phyloP scores from a whole-genome alignment of 1,140 invertebrate genomes.

The Camponotus floridanus region DNA sequence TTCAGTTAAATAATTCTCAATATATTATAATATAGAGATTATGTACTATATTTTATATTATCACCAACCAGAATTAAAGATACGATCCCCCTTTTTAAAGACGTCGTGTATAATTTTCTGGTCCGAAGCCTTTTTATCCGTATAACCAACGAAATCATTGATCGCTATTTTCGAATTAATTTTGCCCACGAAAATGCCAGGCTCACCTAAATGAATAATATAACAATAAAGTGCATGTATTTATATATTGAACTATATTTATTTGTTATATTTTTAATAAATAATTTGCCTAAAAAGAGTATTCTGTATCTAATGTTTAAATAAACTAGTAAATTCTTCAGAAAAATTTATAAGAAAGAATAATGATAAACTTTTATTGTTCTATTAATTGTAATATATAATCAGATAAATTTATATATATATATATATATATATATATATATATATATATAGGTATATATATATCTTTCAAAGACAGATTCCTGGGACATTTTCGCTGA shows the following conservation, averaged over 20 bases:
- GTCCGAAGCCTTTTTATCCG: constrained; percentile 94
- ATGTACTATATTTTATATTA: constrained; percentile 14
- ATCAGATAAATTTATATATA: background rate
- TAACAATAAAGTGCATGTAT: background rate
- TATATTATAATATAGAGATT: constrained; percentile 4
- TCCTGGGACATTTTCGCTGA: no score
- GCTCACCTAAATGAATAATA: constrained; percentile 86
- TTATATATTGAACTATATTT: background rate
- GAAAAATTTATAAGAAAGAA: background rate
- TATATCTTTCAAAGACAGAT: no score
- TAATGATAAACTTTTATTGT: background rate
- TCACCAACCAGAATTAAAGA: constrained; percentile 93
- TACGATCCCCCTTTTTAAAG: constrained; percentile 94
- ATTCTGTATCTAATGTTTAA: no score
- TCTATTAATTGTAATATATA: background rate
- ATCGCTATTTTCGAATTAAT: constrained; percentile 91
- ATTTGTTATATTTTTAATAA: no score
- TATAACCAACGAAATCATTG: constrained; percentile 93
- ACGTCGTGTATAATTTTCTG: constrained; percentile 97
- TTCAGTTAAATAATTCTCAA: background rate
- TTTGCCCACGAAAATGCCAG: constrained; percentile 91
- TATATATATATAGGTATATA: no score
- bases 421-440: no score
- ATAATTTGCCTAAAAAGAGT: no score
- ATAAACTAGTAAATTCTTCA: no score